Evolutionary conservation across 1,140 invertebrate species (phyloP), one percentile per base, ranked within the genome.

Genomic region (Adoxophyes honmai): DNA sequence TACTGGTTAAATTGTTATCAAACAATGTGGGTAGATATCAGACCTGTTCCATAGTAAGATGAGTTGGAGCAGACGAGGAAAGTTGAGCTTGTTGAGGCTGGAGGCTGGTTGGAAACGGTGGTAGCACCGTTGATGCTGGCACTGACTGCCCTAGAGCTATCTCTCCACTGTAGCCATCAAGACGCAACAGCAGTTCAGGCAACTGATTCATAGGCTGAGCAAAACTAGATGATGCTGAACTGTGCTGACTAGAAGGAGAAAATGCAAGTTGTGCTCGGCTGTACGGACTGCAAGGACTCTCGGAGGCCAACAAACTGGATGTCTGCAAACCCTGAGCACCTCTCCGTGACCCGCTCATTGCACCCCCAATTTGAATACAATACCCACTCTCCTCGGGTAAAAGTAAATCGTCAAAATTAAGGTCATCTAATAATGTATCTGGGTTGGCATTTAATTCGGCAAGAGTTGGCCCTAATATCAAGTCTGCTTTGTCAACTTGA

Each of bases 381-480:
- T 86, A 89, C 14, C 80, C 88, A 76, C 81, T 91, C 57, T 94
- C 94, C 59, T 94, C 93, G 1, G 94, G 94, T 35, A 96, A 87
- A 11, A 96, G 80, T 16, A 96, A 81, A 81, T 96, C 95, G 79
- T 96, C 95, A 81, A 97, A 96, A 88, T 95, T 96, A 33, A 97
- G 90, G 84, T 96, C 95, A 59, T 94, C 94, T 16, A 96, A 70
- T 2, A 96, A 88, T 13, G 94, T 95, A 59, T 96, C 95, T 73
- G 95, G 95, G 73, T 96, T 95, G 16, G 94, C 94, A 87, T 97
- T 97, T 7, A 98, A 85, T 81, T 97, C 96, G 0, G 96, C 95
- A 38, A 98, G 86, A 56, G 96, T 98, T 0, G 96, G 95, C 0
- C 95, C 95, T 65, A 93, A 91, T 67, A 96, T 93, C 21, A 97